Base-by-base conservation (phyloP, 2,113 vertebrate genomes). In the Malurus melanocephalus region DNA sequence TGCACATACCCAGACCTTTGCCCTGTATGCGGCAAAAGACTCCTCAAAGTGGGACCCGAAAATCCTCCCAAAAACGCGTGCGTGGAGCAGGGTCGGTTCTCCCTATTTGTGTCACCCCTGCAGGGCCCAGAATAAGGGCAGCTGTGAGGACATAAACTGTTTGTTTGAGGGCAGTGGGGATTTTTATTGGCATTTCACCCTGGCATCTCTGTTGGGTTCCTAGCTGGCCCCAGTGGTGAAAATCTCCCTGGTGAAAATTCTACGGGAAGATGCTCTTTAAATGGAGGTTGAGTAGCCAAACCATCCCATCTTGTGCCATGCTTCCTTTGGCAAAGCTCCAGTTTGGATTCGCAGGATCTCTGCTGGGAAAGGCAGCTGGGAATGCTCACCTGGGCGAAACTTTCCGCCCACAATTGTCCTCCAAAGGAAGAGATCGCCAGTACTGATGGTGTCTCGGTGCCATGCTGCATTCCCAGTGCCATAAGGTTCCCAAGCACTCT, bases 101-200 rank as follows among this genome's bases (percentile, higher is more conserved):
- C n/a, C n/a, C 49, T 9, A 0, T 20, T 57, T 2, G 0, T 33
- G 16, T 23, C 43, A 5, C 2, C 33, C 13, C 45, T 3, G 5
- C 53, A 13, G 80, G 68, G 27, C 28, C 16, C n/a, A 11, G 72
- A 1, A 15, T 46, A 38, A 59, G 71, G 57, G 61, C 45, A 48
- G 66, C 40, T 35, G 22, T 13, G 4, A 61, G 66, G 53, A 22
- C 11, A 5, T 2, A 3, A 80, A 13, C 8, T 30, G 38, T 4
- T 77, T 14, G 26, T 43, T 33, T 55, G 56, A 87, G 30, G 66
- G 32, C 11, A 12, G 13, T 16, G 32, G 13, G 38, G 17, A 35
- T 42, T 67, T 55, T 35, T 20, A 6, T 0, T 59, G 11, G 14
- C 24, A 0, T 64, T 72, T 65, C 2, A 2, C 4, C 35, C 43